phyloP scores from a whole-genome alignment of 2,888 invertebrate genomes.

The Alcis repandata region DNA sequence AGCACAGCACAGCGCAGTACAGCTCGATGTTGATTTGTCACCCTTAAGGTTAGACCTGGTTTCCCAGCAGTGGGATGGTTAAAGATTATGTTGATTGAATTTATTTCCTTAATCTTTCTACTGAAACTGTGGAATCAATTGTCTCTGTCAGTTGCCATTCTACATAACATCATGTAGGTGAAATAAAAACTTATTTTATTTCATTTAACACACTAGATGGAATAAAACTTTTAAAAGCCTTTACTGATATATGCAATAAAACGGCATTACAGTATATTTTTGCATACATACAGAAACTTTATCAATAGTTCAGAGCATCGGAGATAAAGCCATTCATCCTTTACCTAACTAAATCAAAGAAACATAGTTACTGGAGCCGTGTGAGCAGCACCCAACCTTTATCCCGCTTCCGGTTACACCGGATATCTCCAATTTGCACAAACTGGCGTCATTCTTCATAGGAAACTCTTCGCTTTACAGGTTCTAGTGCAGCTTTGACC shows the following conservation, averaged over 20 bases:
- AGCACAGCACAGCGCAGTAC: too few relatives aligned
- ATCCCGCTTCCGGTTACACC: conserved; percentile 60
- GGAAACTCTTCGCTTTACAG: conserved; percentile 34
- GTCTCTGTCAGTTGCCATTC: background rate
- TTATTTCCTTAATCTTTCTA: too few relatives aligned
- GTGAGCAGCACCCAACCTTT: conserved; percentile 41
- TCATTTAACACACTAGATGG: background rate
- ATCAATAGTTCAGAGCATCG: background rate
- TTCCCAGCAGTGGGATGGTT: too few relatives aligned
- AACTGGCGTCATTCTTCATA: conserved; percentile 71
- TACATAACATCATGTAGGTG: background rate
- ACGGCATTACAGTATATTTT: too few relatives aligned
- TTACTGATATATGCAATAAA: too few relatives aligned
- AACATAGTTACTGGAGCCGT: conserved; percentile 31
- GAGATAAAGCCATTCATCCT: background rate
- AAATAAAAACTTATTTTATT: background rate
- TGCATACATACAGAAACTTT: too few relatives aligned
- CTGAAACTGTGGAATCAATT: background rate
- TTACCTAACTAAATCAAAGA: conserved; percentile 8
- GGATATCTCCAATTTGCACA: conserved; percentile 76
- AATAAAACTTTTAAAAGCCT: background rate
- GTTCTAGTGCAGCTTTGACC: conserved; percentile 46
- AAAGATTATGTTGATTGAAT: too few relatives aligned
- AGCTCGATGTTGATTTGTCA: too few relatives aligned
- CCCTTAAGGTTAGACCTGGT: too few relatives aligned